Evolutionary conservation across 2,113 vertebrate species (phyloP).

Genomic region (Accipiter cooperii): DNA sequence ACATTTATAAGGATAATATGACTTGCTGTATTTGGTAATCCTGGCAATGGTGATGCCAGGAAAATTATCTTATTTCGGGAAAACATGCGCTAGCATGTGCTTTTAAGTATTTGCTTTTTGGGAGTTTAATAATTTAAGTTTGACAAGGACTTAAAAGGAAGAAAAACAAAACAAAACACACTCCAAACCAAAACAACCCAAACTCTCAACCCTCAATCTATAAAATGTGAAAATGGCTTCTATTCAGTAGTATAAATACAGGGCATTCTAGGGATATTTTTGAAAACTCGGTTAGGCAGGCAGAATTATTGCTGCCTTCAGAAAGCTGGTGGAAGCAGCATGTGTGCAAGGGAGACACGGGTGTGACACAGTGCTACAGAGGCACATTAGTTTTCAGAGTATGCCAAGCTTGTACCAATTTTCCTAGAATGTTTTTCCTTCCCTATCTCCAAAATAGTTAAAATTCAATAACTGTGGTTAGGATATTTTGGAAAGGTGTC

Average conservation of each 20-base stretch:
- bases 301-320: neutral
- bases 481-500: neutral
- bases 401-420: neutral
- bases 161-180: too few species aligned
- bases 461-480: neutral
- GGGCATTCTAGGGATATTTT: neutral
- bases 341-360: accelerated
- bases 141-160: neutral
- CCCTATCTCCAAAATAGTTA: neutral
- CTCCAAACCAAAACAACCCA: neutral
- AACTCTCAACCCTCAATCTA: neutral
- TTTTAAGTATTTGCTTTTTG: neutral
- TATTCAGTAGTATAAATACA: neutral
- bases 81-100: neutral
- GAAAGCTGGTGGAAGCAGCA: neutral
- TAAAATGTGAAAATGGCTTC: neutral
- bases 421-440: neutral
- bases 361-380: neutral
- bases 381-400: accelerated
- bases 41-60: neutral
- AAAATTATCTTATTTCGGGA: neutral
- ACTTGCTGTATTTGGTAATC: neutral
- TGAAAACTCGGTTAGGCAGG: neutral
- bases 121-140: neutral
- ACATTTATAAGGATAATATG: neutral